Percentiles rank a stretch among this genome's conserved stretches.
Evolutionary conservation across 92 coral and sea anemone genomes (phyloP).

Genomic region (Epizoanthus scotinus): DNA sequence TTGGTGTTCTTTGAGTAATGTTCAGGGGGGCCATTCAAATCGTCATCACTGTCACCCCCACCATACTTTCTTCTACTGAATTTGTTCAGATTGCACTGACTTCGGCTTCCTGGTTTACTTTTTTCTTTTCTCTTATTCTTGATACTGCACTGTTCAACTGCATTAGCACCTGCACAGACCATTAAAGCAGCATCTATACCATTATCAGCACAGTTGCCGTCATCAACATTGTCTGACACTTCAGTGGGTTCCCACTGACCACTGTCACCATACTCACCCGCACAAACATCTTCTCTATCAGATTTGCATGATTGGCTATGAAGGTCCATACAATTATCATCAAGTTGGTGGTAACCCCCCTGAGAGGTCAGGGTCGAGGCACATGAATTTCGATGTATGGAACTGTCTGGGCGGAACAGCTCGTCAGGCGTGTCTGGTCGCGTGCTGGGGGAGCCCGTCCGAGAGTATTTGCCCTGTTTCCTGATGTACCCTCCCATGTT

Average conservation of each 20-base stretch:
- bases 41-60: slow-evolving; percentile 12
- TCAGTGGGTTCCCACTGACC: not conserved
- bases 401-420: slow-evolving; percentile 69
- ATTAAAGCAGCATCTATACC: slow-evolving; percentile 9
- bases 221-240: not conserved
- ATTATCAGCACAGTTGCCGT: not conserved
- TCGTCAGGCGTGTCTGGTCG: slow-evolving; percentile 59
- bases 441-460: slow-evolving; percentile 14
- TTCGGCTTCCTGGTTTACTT: not conserved
- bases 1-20: not conserved
- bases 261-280: not conserved
- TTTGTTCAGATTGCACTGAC: not conserved
- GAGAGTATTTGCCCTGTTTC: slow-evolving; percentile 23
- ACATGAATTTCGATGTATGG: slow-evolving; percentile 63
- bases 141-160: not conserved
- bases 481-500: not conserved
- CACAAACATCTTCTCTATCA: not conserved
- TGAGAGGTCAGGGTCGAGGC: slow-evolving; percentile 56
- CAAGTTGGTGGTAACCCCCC: slow-evolving; percentile 17
- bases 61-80: not conserved
- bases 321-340: slow-evolving; percentile 40
- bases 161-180: not conserved
- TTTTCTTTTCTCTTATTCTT: not conserved
- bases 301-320: not conserved
- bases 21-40: not conserved